Evolutionary conservation across 2,888 invertebrate species (phyloP).

Genomic region (Ornithoptera priamus): DNA sequence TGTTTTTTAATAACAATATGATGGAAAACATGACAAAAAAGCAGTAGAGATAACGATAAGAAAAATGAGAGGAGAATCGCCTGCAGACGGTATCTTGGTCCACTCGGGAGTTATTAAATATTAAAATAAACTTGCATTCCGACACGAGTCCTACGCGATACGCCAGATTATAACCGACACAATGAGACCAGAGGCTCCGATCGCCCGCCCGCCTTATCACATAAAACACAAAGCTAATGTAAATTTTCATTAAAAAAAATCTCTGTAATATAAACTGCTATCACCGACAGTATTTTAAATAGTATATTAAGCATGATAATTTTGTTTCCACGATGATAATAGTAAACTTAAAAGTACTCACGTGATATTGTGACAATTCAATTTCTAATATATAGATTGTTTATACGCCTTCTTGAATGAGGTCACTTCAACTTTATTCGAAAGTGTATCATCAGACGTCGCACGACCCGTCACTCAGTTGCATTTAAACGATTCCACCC

Average conservation of each 20-base stretch:
- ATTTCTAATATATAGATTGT: neutral
- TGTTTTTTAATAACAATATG: slow-evolving; percentile 59
- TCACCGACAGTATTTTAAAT: neutral
- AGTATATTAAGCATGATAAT: too few relatives aligned
- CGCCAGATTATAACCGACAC: slow-evolving; percentile 74
- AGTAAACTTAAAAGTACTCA: slow-evolving; percentile 38
- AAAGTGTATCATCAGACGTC: slow-evolving; percentile 50
- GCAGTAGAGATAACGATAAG: slow-evolving; percentile 71
- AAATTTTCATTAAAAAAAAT: slow-evolving; percentile 29
- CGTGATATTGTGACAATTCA: neutral
- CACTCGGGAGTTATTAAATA: slow-evolving; percentile 78
- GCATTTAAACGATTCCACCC: slow-evolving; percentile 57
- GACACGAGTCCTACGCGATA: slow-evolving; percentile 76
- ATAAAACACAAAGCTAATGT: slow-evolving; percentile 69
- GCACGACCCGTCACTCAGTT: slow-evolving; percentile 56
- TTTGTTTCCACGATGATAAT: slow-evolving; percentile 35
- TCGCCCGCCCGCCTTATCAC: slow-evolving; percentile 71
- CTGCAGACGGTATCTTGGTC: slow-evolving; percentile 72
- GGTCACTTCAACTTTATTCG: slow-evolving; percentile 58
- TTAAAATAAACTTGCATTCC: slow-evolving; percentile 80
- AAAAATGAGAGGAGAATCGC: slow-evolving; percentile 75
- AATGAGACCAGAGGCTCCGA: slow-evolving; percentile 70
- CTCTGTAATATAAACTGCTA: neutral
- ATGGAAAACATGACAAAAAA: slow-evolving; percentile 75
- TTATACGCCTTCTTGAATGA: slow-evolving; percentile 34